These are phyloP conservation scores for Hemicrepidius hirtus DNA, from an alignment of 2,888 invertebrate species.

Conservation along the genomic window DNA sequence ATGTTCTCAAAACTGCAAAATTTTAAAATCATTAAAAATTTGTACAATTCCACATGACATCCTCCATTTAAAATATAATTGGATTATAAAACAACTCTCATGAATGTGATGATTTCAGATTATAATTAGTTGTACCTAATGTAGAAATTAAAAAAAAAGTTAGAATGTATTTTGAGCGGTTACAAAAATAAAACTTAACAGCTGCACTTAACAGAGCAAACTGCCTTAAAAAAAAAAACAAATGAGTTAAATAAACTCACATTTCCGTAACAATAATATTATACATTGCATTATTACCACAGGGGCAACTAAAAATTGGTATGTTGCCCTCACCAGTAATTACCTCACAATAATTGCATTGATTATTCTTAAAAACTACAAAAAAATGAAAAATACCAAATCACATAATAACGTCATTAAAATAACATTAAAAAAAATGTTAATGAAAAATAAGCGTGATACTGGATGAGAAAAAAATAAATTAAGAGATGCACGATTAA, in stretches of 20 bases:
- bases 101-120: too few relatives aligned
- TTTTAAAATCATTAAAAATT: constrained; percentile 1
- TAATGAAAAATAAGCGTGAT: background rate
- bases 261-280: too few relatives aligned
- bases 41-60: background rate
- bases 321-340: constrained; percentile 23
- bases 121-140: too few relatives aligned
- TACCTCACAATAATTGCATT: constrained; percentile 5
- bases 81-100: too few relatives aligned
- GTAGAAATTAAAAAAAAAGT: too few relatives aligned
- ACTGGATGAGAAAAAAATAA: background rate
- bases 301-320: constrained; percentile 21
- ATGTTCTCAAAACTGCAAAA: background rate
- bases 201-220: too few relatives aligned
- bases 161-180: too few relatives aligned
- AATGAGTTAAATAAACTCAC: background rate
- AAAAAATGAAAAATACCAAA: constrained; percentile 30
- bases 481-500: background rate
- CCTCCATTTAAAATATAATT: too few relatives aligned
- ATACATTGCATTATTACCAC: background rate
- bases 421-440: constrained; percentile 28
- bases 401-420: constrained; percentile 17
- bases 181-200: too few relatives aligned
- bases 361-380: constrained; percentile 28
- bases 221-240: constrained; percentile 6